A percentile compares a stretch with the other conserved stretches of the same genome.
phyloP scores from a whole-genome alignment of 1,140 invertebrate genomes.

The Chironomus tepperi region DNA sequence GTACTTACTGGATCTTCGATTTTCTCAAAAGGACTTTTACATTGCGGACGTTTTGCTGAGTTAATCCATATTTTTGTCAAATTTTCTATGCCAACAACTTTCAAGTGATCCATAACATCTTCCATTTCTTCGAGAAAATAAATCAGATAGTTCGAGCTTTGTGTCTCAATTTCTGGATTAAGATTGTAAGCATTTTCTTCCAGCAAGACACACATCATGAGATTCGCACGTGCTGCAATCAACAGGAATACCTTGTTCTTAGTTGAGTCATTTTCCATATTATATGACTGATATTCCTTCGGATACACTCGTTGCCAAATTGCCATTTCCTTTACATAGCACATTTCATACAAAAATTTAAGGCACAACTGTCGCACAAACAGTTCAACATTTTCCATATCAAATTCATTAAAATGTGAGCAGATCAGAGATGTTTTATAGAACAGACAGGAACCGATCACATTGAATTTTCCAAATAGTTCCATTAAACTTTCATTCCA shows the following conservation, averaged over 20 bases:
- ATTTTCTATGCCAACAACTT: constrained; percentile 52
- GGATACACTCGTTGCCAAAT: constrained; percentile 50
- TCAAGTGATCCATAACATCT: constrained; percentile 56
- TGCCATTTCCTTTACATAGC: constrained; percentile 59
- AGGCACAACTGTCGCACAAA: constrained; percentile 60
- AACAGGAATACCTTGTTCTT: constrained; percentile 23
- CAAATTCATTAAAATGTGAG: constrained; percentile 59
- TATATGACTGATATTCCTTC: constrained; percentile 14
- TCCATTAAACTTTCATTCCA: constrained; percentile 72
- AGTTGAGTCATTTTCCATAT: constrained; percentile 20
- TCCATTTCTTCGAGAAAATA: constrained; percentile 56
- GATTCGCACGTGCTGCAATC: constrained; percentile 19
- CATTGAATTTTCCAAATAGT: constrained; percentile 65
- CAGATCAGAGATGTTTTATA: constrained; percentile 61
- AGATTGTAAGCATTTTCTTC: constrained; percentile 21
- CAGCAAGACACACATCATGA: constrained; percentile 19
- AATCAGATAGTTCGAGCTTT: constrained; percentile 12
- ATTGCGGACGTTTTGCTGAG: constrained; percentile 47
- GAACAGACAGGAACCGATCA: constrained; percentile 63
- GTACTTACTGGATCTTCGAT: too few species aligned
- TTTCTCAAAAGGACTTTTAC: background rate
- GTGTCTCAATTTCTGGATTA: constrained; percentile 18
- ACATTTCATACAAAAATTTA: constrained; percentile 52
- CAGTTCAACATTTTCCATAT: constrained; percentile 59
- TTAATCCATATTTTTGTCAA: constrained; percentile 51